Conservation (phyloP, 2,797 vertebrate genomes). For the Ptychadena robeensis region DNA sequence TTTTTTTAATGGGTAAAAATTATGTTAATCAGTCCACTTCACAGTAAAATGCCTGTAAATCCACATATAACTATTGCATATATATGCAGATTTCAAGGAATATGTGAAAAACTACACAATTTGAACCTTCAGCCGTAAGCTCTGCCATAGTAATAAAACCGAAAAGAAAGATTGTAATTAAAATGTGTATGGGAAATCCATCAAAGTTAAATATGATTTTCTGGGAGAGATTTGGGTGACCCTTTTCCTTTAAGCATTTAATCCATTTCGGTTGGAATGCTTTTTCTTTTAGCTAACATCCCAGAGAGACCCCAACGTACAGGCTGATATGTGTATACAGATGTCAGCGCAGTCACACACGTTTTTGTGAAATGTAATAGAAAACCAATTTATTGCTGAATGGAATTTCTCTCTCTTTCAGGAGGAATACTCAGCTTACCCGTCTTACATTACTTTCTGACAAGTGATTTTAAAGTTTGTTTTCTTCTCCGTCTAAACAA, state of each 20-base stretch:
- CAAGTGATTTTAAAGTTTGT: background rate
- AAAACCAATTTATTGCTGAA: conserved; percentile 28
- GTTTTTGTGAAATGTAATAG: conserved; percentile 17
- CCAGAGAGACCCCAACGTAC: background rate
- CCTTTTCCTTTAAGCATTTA: background rate
- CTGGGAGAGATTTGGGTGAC: no score
- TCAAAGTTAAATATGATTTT: no score
- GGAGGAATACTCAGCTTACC: conserved; percentile 2
- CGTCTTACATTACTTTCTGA: background rate
- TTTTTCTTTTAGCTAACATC: background rate
- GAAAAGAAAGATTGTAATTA: no score
- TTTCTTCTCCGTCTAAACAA: background rate
- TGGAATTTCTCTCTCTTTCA: background rate
- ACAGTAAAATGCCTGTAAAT: no score
- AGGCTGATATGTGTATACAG: background rate
- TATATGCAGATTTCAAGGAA: no score
- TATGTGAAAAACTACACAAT: no score
- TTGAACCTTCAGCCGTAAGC: no score
- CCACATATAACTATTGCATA: no score
- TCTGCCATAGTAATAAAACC: no score
- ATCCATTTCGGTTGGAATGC: background rate
- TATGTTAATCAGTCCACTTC: no score
- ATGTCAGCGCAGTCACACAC: background rate
- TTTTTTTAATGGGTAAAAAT: no score
- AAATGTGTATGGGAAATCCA: no score